These are phyloP conservation scores for Lepidothrix coronata DNA, from an alignment of 2,113 vertebrate genomes.

Conservation along the genomic window DNA sequence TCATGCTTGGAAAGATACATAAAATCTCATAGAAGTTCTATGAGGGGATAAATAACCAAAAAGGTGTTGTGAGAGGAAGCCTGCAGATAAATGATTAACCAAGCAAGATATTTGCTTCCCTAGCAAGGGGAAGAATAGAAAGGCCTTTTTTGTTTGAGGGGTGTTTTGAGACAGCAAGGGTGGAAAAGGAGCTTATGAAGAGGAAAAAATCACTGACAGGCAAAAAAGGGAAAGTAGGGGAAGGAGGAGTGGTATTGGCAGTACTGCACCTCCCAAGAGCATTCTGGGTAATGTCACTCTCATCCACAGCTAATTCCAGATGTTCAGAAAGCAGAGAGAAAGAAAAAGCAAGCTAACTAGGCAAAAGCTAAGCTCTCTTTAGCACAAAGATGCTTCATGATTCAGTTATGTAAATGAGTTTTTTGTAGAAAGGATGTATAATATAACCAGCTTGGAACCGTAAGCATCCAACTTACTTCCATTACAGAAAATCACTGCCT, in stretches of 20 bases:
- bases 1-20: constrained; percentile 58
- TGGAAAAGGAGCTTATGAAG: constrained; percentile 5
- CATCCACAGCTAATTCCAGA: neutral
- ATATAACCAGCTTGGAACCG: constrained; percentile 38
- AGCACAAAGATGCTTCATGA: constrained; percentile 17
- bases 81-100: constrained; percentile 51
- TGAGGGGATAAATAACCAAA: constrained; percentile 23
- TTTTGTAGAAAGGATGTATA: constrained; percentile 7
- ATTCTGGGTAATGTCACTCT: neutral
- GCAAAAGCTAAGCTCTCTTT: constrained; percentile 47
- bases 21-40: constrained; percentile 27
- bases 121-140: neutral
- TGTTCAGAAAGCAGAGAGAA: neutral
- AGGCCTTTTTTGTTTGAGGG: neutral
- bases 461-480: constrained; percentile 22
- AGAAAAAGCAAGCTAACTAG: neutral
- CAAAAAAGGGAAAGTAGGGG: neutral
- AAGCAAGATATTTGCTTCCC: constrained; percentile 50
- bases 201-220: neutral
- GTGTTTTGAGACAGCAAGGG: neutral
- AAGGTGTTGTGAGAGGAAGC: constrained; percentile 32
- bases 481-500: constrained; percentile 54
- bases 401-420: constrained; percentile 27
- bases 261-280: neutral
- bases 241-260: neutral